phyloP scores from a whole-genome alignment of 2,113 vertebrate species.

The Orycteropus afer region DNA sequence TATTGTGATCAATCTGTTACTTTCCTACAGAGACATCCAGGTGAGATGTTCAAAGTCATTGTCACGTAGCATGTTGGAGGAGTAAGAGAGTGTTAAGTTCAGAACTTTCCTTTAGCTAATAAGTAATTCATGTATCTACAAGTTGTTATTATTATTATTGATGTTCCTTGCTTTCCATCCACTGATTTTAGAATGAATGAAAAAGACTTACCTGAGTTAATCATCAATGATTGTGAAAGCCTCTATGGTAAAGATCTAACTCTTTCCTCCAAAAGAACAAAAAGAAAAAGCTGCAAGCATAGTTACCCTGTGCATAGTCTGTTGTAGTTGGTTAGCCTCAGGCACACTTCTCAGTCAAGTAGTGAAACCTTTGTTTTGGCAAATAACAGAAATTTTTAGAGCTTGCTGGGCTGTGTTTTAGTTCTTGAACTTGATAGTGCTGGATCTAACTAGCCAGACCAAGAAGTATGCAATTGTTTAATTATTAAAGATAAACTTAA shows the following conservation, averaged over 20 bases:
- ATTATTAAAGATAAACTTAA: background rate
- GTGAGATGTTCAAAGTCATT: slow-evolving; percentile 79
- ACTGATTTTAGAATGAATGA: slow-evolving; percentile 9
- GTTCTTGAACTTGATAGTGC: background rate
- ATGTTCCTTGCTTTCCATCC: background rate
- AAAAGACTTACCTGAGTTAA: background rate
- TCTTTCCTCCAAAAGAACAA: background rate
- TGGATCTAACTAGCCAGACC: background rate
- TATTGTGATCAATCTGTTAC: slow-evolving; percentile 96
- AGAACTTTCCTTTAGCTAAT: background rate
- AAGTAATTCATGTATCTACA: background rate
- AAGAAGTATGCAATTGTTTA: slow-evolving; percentile 2
- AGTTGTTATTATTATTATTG: background rate
- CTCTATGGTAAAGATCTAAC: background rate
- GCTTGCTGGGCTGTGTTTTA: background rate
- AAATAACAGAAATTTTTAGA: slow-evolving; percentile 28
- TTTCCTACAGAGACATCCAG: slow-evolving; percentile 99
- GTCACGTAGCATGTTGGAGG: background rate
- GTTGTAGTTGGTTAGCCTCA: background rate
- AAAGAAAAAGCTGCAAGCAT: background rate
- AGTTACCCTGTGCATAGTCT: background rate
- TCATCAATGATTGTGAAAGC: background rate
- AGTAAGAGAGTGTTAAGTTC: background rate
- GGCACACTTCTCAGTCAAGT: background rate
- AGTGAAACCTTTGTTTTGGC: slow-evolving; percentile 57